Conservation (phyloP, 2,888 invertebrate genomes). For the Drosophila nr. perissopoda region DNA sequence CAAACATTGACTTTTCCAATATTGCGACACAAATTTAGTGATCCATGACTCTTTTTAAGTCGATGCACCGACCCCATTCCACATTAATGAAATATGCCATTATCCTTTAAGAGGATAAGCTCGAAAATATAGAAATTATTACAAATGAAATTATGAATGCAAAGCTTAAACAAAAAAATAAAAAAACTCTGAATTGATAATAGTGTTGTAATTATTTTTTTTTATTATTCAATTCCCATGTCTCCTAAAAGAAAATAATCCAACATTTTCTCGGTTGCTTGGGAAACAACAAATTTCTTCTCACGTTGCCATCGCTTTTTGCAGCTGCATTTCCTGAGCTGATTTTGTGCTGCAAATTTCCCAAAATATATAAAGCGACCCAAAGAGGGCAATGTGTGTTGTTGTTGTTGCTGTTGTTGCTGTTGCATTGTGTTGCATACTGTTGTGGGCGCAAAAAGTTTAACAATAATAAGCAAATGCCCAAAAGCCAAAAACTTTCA, state of each 20-base stretch:
- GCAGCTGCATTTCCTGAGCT: constrained; percentile 51
- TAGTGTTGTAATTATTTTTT: neutral
- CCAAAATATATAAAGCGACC: constrained; percentile 46
- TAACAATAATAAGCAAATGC: constrained; percentile 82
- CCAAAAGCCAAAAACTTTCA: constrained; percentile 72
- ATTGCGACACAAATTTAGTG: neutral
- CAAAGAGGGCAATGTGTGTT: constrained; percentile 28
- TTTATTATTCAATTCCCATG: neutral
- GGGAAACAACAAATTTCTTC: neutral
- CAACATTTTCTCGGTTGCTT: neutral
- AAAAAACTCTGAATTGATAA: neutral
- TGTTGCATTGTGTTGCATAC: constrained; percentile 23
- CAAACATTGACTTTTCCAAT: neutral
- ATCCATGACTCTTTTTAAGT: neutral
- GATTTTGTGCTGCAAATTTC: constrained; percentile 64
- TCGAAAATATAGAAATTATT: neutral
- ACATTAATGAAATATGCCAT: neutral
- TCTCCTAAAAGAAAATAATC: neutral
- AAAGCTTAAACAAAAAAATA: neutral
- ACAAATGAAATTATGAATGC: neutral
- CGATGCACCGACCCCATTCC: too few species aligned
- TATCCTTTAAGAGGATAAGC: neutral
- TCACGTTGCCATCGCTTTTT: constrained; percentile 55
- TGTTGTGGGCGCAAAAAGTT: constrained; percentile 74
- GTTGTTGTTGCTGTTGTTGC: constrained; percentile 4